Evolutionary conservation across 2,113 vertebrate species (phyloP).

Genomic region (Cichladusa arquata): DNA sequence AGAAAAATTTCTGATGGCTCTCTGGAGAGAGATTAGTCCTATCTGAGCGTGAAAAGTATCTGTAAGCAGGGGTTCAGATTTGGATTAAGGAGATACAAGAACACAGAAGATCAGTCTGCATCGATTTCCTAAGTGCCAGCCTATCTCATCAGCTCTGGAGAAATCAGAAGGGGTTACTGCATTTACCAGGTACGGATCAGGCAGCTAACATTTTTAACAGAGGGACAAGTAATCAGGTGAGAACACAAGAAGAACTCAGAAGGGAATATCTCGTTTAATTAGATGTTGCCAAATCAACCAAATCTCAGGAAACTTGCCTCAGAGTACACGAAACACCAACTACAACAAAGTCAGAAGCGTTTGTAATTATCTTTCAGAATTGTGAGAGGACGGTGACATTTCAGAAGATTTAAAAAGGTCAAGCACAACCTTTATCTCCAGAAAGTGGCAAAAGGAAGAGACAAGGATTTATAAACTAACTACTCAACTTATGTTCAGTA

Average conservation of each 20-base stretch:
- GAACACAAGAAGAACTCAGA: not conserved
- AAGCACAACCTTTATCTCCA: not conserved
- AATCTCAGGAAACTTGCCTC: not conserved
- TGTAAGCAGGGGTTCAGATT: not conserved
- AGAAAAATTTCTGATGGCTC: not conserved
- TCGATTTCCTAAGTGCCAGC: not conserved
- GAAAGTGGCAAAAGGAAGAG: not conserved
- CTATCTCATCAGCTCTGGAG: not conserved
- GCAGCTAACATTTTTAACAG: not conserved
- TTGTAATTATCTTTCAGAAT: not conserved
- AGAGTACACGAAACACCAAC: not conserved
- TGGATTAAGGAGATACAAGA: not conserved
- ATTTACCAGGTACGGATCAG: not conserved
- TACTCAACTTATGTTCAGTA: not conserved
- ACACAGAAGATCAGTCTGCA: not conserved
- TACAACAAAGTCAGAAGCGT: not conserved
- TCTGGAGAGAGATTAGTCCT: not conserved
- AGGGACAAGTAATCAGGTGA: not conserved
- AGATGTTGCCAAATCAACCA: not conserved
- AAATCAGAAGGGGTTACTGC: not conserved
- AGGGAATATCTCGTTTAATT: not conserved
- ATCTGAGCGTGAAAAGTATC: not conserved
- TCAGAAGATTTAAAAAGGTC: slow-evolving; percentile 37
- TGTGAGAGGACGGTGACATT: not conserved
- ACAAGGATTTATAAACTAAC: not conserved